phyloP scores from a whole-genome alignment of 2,888 invertebrate genomes.

The Aproaerema taeniolella region DNA sequence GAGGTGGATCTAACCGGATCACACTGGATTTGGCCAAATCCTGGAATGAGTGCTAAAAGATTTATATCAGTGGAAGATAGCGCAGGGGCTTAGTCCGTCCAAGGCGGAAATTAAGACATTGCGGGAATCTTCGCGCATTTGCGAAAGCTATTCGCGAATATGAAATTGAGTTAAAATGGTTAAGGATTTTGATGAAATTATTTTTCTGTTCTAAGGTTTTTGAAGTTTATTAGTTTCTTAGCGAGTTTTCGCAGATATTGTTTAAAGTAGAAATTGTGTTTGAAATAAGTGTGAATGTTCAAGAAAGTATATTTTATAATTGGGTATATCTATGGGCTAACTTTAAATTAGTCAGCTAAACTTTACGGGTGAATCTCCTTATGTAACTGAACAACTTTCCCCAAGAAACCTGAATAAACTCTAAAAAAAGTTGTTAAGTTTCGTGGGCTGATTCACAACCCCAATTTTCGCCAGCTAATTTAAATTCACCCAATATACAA shows the following conservation, averaged over 20 bases:
- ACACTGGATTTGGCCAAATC: constrained; percentile 50
- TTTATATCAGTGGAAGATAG: constrained; percentile 62
- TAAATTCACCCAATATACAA: too few relatives aligned
- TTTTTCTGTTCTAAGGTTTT: background rate
- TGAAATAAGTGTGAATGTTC: too few relatives aligned
- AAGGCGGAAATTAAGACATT: constrained; percentile 63
- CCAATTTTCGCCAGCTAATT: too few relatives aligned
- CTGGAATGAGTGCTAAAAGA: constrained; percentile 70
- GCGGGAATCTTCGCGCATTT: constrained; percentile 19
- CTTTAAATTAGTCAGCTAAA: too few relatives aligned
- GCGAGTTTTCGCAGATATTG: background rate
- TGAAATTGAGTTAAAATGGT: constrained; percentile 21
- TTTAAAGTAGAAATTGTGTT: too few relatives aligned
- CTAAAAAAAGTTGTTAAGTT: too few relatives aligned
- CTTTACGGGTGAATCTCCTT: too few relatives aligned
- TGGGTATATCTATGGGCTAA: too few relatives aligned
- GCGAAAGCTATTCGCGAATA: constrained; percentile 18
- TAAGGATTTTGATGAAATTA: constrained; percentile 7
- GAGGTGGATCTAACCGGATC: constrained; percentile 39
- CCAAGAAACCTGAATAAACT: too few relatives aligned
- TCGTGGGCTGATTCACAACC: too few relatives aligned
- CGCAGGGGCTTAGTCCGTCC: constrained; percentile 20
- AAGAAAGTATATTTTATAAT: too few relatives aligned
- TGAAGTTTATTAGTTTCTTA: background rate
- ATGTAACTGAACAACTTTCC: too few relatives aligned